Percentiles rank a stretch among this genome's conserved stretches.
phyloP scores from a whole-genome alignment of 2,888 invertebrate species.

The Orgyia antiqua region DNA sequence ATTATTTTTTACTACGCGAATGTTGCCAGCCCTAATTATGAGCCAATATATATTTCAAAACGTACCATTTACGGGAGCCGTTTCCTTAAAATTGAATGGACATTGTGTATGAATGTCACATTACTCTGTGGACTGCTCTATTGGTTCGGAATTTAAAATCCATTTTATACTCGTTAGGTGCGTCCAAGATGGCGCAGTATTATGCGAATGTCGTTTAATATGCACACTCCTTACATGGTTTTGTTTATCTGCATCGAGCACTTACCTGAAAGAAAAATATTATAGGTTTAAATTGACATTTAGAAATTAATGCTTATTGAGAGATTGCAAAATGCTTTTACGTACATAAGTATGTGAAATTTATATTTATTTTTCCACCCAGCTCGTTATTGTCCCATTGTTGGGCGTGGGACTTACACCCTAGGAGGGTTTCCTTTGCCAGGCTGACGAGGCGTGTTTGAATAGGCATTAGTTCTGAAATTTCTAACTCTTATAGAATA shows the following conservation, averaged over 20 bases:
- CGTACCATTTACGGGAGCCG: constrained; percentile 45
- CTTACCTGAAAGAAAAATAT: constrained; percentile 57
- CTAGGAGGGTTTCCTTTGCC: too few relatives aligned
- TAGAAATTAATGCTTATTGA: too few relatives aligned
- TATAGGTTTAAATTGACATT: constrained; percentile 14
- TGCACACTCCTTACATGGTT: constrained; percentile 27
- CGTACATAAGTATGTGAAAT: too few relatives aligned
- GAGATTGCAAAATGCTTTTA: too few relatives aligned
- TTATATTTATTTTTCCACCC: too few relatives aligned
- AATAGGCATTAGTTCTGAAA: too few relatives aligned
- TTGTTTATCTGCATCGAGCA: constrained; percentile 27
- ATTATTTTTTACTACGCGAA: too few relatives aligned
- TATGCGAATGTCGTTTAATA: constrained; percentile 32
- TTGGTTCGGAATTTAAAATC: constrained; percentile 52
- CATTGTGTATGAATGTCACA: constrained; percentile 44
- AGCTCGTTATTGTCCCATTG: too few relatives aligned
- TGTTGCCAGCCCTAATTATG: constrained; percentile 31
- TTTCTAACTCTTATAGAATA: too few relatives aligned
- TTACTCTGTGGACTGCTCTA: constrained; percentile 31
- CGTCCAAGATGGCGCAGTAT: constrained; percentile 20
- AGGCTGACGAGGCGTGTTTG: too few relatives aligned
- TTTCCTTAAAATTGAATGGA: constrained; percentile 44
- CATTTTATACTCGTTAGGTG: constrained; percentile 56
- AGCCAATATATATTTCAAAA: constrained; percentile 69
- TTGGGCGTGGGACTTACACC: too few relatives aligned